Base-by-base conservation (phyloP, 2,113 vertebrate genomes). In the Eulacestoma nigropectus region DNA sequence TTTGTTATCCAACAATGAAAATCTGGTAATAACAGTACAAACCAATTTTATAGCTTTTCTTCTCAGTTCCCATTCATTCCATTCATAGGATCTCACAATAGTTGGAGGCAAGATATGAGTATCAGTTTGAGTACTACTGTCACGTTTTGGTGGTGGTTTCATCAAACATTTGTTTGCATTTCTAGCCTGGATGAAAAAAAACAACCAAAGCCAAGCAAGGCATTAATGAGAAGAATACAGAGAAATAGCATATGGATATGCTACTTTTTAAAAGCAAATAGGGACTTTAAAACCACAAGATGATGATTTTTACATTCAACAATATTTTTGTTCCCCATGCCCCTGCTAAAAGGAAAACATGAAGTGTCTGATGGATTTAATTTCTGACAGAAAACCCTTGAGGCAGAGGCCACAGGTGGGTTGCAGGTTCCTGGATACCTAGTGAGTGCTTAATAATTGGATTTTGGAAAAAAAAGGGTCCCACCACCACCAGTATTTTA, bases 31-130 rank as follows among this genome's bases (percentile, higher is more conserved):
- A 96, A 50, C 75, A 64, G 89, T 96, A 98, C 98, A 95, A 94
- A 99, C 99, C 99, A 99, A 80, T 98, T 98, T 98, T 92, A 99
- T 98, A 63, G 99, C 99, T 98, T 99, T 98, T 96, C 99, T 98
- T 92, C 99, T 97, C 79, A 99, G 97, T 79, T 99, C 98, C 99
- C 99, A 99, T 97, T 99, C 99, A 72, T 99, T 99, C 99, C 99
- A 99, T 89, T 99, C 98, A 12, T 99, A 99, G 6, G 98, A 97
- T 69, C 87, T 98, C 80, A 98, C 97, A 35, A 98, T 98, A 93
- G 98, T 98, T 70, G 98, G 98, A 95, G 98, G 98, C 95, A 99
- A 50, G 21, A 99, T 98, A 70, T 99, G 99, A n/a, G 98, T 98
- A 56, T 99, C 99, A 2, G 99, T 99, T 85, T 99, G 99, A 27